Evolutionary conservation across 2,797 vertebrate genomes (phyloP).

Genomic region (Karalla daura): DNA sequence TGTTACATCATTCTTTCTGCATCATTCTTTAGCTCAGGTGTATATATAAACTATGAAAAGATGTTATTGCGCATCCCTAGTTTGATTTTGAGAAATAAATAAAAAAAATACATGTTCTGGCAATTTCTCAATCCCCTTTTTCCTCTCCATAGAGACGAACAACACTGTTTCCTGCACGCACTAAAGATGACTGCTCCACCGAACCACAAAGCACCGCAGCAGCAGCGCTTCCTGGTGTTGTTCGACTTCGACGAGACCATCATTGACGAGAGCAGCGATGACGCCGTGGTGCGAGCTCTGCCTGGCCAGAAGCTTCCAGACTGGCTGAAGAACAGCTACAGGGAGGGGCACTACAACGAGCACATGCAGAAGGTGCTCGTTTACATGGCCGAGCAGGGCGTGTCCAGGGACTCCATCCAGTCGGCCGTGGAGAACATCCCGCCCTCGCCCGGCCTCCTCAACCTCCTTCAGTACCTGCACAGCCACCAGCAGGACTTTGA

Average conservation of each 20-base stretch:
- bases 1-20: no score
- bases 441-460: constrained; percentile 84
- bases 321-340: constrained; percentile 82
- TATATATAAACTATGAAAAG: no score
- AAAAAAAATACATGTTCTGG: constrained; percentile 1
- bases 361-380: constrained; percentile 88
- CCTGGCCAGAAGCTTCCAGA: constrained; percentile 87
- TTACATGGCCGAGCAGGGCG: constrained; percentile 89
- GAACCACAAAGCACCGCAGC: background rate
- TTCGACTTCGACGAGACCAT: constrained; percentile 98
- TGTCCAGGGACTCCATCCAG: constrained; percentile 82
- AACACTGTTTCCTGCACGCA: background rate
- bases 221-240: constrained; percentile 85
- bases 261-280: constrained; percentile 91
- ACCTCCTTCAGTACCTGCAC: constrained; percentile 87
- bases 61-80: no score
- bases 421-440: constrained; percentile 85
- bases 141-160: constrained; percentile 43
- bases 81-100: constrained; percentile 3
- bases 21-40: no score
- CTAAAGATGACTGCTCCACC: constrained; percentile 73
- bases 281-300: constrained; percentile 82
- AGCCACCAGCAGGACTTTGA: constrained; percentile 87
- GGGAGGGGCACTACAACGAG: constrained; percentile 89
- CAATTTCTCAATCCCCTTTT: constrained; percentile 20